Evolutionary conservation across 2,113 vertebrate species (phyloP), one percentile per base, ranked within the genome.

Genomic region (Carettochelys insculpta): DNA sequence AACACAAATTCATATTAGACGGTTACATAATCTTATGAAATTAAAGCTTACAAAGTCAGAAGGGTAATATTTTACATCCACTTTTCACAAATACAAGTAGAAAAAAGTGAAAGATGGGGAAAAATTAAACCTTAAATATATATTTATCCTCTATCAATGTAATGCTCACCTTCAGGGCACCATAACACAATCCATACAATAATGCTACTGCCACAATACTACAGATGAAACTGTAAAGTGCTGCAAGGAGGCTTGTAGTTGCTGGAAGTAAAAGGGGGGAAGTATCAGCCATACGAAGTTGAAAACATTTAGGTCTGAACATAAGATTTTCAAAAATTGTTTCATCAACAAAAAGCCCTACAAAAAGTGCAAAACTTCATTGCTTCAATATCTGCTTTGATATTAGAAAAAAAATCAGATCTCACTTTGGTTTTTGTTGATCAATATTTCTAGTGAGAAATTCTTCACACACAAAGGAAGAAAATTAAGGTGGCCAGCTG

Each of bases 141-240:
- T 38, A 65, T 0, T 1, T n/a, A 89, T 20, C 81, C 12, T 41
- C 6, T 6, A 10, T 29, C 50, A 73, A 19, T 75, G 16, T 17
- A 68, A 6, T 76, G 56, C 98, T 98, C 92, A 99, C 99, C 99
- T 99, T 99, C 94, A 99, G 97, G 83, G 99, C 99, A 83, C 99
- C 99, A 11, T 99, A 99, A 97, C 99, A 99, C 91, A 99, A 97
- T 90, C 99, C 99, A 54, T 99, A 99, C 19, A 99, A 97, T 96
- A 99, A 98, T 77, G 98, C 98, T 50, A 99, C 99, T 29, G 99
- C 99, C 96, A 99, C 96, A n/a, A 99, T 94, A 97, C 99, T 99
- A 95, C 99, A 99, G 94, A 99, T 97, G 86, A 99, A 97, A 96
- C 99, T 99, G 98, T 99, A 99, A 95, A 99, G 97, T 68, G 99